Evolutionary conservation across 2,888 invertebrate genomes (phyloP).

Genomic region (Phanerotoma sp.): DNA sequence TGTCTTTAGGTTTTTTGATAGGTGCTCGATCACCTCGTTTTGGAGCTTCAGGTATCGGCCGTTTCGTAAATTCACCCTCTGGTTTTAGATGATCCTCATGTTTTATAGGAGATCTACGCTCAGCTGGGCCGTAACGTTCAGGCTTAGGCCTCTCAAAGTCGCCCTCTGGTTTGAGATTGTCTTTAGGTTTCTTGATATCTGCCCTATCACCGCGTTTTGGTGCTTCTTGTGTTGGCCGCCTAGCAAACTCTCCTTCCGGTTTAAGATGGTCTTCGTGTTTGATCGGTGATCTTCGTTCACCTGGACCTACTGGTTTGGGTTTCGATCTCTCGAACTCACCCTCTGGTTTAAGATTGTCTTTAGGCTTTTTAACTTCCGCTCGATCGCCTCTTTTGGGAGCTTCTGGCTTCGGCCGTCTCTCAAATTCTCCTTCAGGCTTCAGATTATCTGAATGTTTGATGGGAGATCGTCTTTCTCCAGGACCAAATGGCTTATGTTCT

Average conservation of each 20-base stretch:
- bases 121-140: constrained; percentile 59
- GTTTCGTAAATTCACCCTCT: constrained; percentile 56
- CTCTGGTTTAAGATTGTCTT: constrained; percentile 61
- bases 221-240: constrained; percentile 58
- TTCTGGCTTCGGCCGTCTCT: constrained; percentile 26
- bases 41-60: constrained; percentile 57
- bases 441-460: constrained; percentile 62
- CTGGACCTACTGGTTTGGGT: constrained; percentile 59
- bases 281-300: constrained; percentile 56
- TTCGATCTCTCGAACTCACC: constrained; percentile 62
- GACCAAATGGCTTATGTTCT: constrained; percentile 52
- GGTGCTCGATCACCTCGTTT: constrained; percentile 67
- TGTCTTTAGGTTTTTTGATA: constrained; percentile 60
- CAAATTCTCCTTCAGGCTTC: constrained; percentile 59
- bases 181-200: constrained; percentile 54
- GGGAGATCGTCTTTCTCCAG: constrained; percentile 60
- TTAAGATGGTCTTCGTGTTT: constrained; percentile 56
- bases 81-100: constrained; percentile 64
- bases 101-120: constrained; percentile 54
- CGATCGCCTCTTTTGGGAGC: no score
- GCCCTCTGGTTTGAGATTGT: constrained; percentile 59
- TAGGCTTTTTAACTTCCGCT: constrained; percentile 55
- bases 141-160: constrained; percentile 61
- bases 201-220: constrained; percentile 57
- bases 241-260: constrained; percentile 61